Percentiles rank a stretch among this genome's conserved stretches.
Evolutionary conservation across 2,113 vertebrate genomes (phyloP).

Genomic region (Ciconia stormi): DNA sequence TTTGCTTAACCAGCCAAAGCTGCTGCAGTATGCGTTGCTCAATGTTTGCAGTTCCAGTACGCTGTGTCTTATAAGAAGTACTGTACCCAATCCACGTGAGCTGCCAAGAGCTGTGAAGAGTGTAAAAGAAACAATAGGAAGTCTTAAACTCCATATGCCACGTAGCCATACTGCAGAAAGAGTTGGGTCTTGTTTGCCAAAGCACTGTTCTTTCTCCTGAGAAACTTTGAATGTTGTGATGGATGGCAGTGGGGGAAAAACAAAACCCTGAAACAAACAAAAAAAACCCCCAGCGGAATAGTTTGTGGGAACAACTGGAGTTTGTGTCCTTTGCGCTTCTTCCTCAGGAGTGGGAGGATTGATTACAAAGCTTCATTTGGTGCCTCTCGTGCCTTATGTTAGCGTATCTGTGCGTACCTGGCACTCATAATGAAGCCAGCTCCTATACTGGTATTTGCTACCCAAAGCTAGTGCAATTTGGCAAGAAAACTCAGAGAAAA

Average conservation of each 20-base stretch:
- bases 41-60: not conserved
- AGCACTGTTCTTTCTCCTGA: not conserved
- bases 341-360: not conserved
- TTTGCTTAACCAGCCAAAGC: not conserved
- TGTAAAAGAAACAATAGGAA: not conserved
- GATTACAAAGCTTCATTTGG: not conserved
- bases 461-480: not conserved
- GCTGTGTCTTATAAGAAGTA: not conserved
- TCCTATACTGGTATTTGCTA: not conserved
- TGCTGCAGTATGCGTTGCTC: not conserved
- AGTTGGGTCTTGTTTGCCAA: not conserved
- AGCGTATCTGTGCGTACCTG: no score
- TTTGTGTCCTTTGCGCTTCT: fast-evolving
- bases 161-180: not conserved
- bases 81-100: fast-evolving
- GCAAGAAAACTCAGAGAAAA: not conserved
- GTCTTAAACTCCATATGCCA: not conserved
- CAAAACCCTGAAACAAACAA: not conserved
- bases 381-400: not conserved
- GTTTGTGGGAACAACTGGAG: not conserved
- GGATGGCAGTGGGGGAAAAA: fast-evolving
- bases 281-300: not conserved
- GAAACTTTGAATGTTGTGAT: not conserved
- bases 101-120: not conserved
- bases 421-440: not conserved